Conservation (phyloP, 2,888 invertebrate genomes). For the Argyra leucocephala region DNA sequence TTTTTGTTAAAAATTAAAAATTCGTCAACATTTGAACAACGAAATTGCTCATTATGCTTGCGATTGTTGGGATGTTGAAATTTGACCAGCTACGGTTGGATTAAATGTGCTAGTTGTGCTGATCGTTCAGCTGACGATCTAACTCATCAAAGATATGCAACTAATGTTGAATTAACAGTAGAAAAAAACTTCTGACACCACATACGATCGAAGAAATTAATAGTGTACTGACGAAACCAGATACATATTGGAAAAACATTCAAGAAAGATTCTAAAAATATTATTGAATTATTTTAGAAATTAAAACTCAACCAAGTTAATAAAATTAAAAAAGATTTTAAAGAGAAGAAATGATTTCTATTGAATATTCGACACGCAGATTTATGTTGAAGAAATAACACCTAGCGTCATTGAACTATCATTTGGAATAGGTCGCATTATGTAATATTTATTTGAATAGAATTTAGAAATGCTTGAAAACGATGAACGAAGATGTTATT, state of each 20-base stretch:
- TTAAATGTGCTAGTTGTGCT: slow-evolving; percentile 98
- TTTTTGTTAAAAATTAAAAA: too few relatives aligned
- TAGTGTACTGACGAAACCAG: slow-evolving; percentile 72
- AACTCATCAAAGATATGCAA: slow-evolving; percentile 86
- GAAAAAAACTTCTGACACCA: slow-evolving; percentile 82
- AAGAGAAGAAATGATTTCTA: slow-evolving; percentile 63
- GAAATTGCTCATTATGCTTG: slow-evolving; percentile 99
- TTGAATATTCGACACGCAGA: slow-evolving; percentile 74
- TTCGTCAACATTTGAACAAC: slow-evolving; percentile 97
- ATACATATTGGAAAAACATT: slow-evolving; percentile 88
- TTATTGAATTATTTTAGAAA: slow-evolving; percentile 61
- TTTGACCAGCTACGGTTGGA: slow-evolving; percentile 94
- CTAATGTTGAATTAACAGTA: slow-evolving; percentile 81
- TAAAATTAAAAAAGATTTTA: slow-evolving; percentile 13
- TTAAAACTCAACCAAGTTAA: slow-evolving; percentile 17
- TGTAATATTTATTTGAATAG: slow-evolving; percentile 94
- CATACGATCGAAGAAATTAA: slow-evolving; percentile 68
- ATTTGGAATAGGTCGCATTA: slow-evolving; percentile 93
- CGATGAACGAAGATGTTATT: slow-evolving; percentile 90
- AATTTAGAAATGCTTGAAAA: slow-evolving; percentile 85
- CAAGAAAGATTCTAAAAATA: slow-evolving; percentile 81
- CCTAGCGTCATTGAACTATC: slow-evolving; percentile 99
- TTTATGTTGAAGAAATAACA: slow-evolving; percentile 91
- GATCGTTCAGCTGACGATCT: slow-evolving; percentile 97
- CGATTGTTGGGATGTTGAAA: slow-evolving; percentile 99